Conservation (phyloP, 2,113 vertebrate genomes). For the Papio anubis region DNA sequence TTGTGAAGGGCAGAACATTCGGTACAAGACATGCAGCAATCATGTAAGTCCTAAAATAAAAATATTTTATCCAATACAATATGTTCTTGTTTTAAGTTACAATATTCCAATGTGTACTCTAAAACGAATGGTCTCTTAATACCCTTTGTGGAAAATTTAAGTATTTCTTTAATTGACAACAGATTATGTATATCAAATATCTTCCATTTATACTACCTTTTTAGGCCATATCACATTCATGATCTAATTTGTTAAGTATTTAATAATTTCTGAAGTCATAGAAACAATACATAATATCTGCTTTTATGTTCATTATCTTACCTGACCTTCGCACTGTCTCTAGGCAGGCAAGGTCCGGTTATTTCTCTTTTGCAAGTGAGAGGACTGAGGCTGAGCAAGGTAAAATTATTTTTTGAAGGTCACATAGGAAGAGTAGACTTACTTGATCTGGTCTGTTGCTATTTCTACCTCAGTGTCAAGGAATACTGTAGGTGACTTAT, state of each 20-base stretch:
- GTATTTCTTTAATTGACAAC: slow-evolving; percentile 57
- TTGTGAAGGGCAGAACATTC: slow-evolving; percentile 95
- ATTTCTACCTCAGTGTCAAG: neutral
- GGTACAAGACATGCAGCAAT: slow-evolving; percentile 95
- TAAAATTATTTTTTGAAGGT: neutral
- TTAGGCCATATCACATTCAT: neutral
- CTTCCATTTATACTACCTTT: slow-evolving; percentile 59
- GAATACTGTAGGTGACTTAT: slow-evolving; percentile 43
- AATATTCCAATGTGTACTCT: neutral
- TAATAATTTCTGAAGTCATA: neutral
- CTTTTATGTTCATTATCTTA: neutral
- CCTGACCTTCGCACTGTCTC: neutral
- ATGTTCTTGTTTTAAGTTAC: neutral
- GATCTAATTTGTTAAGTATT: neutral
- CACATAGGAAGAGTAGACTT: neutral
- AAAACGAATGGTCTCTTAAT: slow-evolving; percentile 53
- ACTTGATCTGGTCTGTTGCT: neutral
- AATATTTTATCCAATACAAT: neutral
- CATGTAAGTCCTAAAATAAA: slow-evolving; percentile 87
- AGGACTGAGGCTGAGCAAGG: neutral
- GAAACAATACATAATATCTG: neutral
- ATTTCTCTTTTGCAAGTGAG: neutral
- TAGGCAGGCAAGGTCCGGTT: neutral
- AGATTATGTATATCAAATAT: slow-evolving; percentile 58
- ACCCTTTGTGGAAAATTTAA: slow-evolving; percentile 50